Evolutionary conservation across 2,113 vertebrate species (phyloP).

Genomic region (Cervus canadensis): DNA sequence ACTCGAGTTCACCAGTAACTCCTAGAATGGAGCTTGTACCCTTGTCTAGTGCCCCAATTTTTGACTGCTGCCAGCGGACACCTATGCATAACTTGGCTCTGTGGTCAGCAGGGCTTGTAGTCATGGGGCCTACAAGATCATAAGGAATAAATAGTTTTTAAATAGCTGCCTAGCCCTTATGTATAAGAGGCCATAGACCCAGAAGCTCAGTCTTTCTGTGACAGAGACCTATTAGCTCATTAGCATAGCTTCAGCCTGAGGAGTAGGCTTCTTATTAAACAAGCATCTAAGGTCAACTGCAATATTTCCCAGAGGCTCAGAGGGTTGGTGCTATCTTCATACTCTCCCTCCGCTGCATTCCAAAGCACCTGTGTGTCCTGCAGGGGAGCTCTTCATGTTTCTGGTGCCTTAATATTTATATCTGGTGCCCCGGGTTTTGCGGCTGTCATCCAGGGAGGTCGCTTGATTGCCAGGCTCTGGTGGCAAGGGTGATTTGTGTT

Average conservation of each 20-base stretch:
- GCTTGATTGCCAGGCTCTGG: not conserved
- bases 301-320: not conserved
- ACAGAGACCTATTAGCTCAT: not conserved
- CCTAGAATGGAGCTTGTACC: not conserved
- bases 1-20: not conserved
- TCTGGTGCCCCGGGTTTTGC: not conserved
- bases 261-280: not conserved
- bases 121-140: not conserved
- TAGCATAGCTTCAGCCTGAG: not conserved
- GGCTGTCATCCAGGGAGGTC: not conserved
- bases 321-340: rapidly evolving
- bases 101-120: not conserved
- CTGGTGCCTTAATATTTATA: not conserved
- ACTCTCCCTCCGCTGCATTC: not conserved
- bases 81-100: not conserved
- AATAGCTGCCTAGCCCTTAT: not conserved
- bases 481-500: not conserved
- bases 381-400: not conserved
- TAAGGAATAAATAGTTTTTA: not conserved
- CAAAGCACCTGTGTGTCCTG: not conserved
- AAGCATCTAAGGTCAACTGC: not conserved
- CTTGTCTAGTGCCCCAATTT: not conserved
- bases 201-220: not conserved
- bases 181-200: not conserved
- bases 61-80: not conserved